Percentiles rank a stretch among this genome's conserved stretches.
These are phyloP conservation scores for Coelopa frigida DNA, from an alignment of 1,140 invertebrate genomes.

Conservation along the genomic window DNA sequence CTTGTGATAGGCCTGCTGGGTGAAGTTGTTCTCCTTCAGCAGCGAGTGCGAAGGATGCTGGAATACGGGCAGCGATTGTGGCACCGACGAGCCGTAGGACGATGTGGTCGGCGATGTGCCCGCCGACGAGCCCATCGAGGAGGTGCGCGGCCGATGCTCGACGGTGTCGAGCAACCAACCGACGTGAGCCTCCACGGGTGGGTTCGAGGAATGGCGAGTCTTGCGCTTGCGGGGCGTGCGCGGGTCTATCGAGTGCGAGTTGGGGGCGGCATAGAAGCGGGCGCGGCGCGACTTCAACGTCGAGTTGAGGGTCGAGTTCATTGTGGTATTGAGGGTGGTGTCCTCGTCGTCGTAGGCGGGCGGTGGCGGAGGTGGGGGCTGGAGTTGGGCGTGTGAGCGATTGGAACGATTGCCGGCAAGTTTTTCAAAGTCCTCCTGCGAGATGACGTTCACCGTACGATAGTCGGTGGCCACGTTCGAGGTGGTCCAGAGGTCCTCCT, in stretches of 20 bases:
- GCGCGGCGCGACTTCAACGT: slow-evolving; percentile 46
- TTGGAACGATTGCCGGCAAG: slow-evolving; percentile 57
- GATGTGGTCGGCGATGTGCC: slow-evolving; percentile 67
- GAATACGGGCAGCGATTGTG: slow-evolving; percentile 80
- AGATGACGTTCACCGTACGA: slow-evolving; percentile 85
- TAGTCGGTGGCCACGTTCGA: slow-evolving; percentile 53
- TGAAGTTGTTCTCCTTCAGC: slow-evolving; percentile 96
- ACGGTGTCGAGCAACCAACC: slow-evolving; percentile 93
- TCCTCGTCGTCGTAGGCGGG: slow-evolving; percentile 28
- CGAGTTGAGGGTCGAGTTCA: slow-evolving; percentile 28
- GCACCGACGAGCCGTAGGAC: slow-evolving; percentile 67
- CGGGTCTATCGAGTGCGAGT: slow-evolving; percentile 62
- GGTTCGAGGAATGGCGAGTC: slow-evolving; percentile 85
- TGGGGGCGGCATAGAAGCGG: slow-evolving; percentile 91
- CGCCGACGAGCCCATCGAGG: slow-evolving; percentile 66
- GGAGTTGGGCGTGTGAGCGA: slow-evolving; percentile 53
- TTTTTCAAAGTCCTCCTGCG: slow-evolving; percentile 79
- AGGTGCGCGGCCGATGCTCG: slow-evolving; percentile 70
- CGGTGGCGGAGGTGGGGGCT: slow-evolving; percentile 68
- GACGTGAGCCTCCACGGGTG: slow-evolving; percentile 89
- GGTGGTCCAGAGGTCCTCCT: slow-evolving; percentile 76
- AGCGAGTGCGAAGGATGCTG: slow-evolving; percentile 94
- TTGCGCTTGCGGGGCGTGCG: slow-evolving; percentile 76
- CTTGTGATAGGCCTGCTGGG: slow-evolving; percentile 93
- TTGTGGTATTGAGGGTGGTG: slow-evolving; percentile 18